Percentiles rank a stretch among this genome's conserved stretches.
These are phyloP conservation scores for Mungos mungo DNA, from an alignment of 2,113 vertebrate genomes.

Conservation along the genomic window DNA sequence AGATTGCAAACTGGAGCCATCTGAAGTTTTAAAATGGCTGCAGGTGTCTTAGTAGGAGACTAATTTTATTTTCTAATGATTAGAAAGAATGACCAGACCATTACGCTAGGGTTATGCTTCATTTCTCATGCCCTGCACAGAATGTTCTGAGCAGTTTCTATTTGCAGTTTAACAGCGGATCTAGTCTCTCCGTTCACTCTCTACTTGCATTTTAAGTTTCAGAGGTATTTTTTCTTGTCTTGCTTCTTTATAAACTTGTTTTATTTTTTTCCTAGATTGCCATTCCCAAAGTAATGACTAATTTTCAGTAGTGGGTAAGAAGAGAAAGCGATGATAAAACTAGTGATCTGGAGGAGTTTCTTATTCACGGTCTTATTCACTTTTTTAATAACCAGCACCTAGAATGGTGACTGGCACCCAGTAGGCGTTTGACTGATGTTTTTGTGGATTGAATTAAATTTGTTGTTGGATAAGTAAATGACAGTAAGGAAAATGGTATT, in stretches of 20 bases:
- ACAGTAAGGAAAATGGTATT: not conserved
- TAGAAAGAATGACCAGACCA: constrained; percentile 81
- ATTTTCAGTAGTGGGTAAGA: constrained; percentile 43
- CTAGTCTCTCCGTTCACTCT: constrained; percentile 65
- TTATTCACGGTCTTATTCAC: not conserved
- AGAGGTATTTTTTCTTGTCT: not conserved
- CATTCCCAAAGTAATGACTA: constrained; percentile 38
- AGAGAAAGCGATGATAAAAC: constrained; percentile 29
- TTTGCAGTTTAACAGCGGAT: constrained; percentile 74
- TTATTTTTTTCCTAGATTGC: constrained; percentile 33
- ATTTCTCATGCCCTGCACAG: constrained; percentile 75
- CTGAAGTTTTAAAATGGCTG: constrained; percentile 76
- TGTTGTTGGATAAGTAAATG: constrained; percentile 40
- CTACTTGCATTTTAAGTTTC: constrained; percentile 54
- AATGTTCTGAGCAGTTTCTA: constrained; percentile 81
- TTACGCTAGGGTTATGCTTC: constrained; percentile 80
- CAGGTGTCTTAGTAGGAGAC: constrained; percentile 82
- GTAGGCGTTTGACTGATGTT: not conserved
- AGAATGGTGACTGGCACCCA: not conserved
- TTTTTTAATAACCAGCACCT: not conserved
- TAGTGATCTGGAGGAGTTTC: not conserved
- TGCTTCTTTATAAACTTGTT: constrained; percentile 46
- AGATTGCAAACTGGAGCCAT: constrained; percentile 62
- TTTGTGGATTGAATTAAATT: not conserved
- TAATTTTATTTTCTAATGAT: constrained; percentile 82